Conservation (phyloP, 1,140 invertebrate genomes). For the Papilio dardanus region DNA sequence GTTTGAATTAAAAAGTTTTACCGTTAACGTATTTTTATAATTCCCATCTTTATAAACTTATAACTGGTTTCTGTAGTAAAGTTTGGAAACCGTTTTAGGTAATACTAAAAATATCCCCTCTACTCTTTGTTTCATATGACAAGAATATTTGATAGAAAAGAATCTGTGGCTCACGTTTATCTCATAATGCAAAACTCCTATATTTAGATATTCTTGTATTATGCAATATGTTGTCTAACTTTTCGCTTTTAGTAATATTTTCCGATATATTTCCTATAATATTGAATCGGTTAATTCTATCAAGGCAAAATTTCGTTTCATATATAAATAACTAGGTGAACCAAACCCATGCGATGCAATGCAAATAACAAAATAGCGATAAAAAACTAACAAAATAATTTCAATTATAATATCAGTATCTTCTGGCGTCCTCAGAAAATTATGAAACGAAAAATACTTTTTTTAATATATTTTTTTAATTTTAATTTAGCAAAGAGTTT, state of each 20-base stretch:
- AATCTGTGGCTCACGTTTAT: not conserved
- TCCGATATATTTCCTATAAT: not conserved
- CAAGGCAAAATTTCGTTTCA: not conserved
- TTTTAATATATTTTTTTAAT: too few species aligned
- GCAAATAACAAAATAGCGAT: not conserved
- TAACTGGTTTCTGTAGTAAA: not conserved
- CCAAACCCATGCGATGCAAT: not conserved
- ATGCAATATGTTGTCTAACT: too few species aligned
- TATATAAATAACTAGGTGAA: not conserved
- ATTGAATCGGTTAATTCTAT: not conserved
- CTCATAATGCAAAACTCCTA: not conserved
- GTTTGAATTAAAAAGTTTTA: too few species aligned
- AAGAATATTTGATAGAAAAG: not conserved
- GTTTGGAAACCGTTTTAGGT: not conserved
- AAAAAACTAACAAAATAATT: too few species aligned
- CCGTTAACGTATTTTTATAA: too few species aligned
- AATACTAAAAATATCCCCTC: not conserved
- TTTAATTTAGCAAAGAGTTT: too few species aligned
- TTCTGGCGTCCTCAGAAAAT: too few species aligned
- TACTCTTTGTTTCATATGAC: not conserved
- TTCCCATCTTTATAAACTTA: not conserved
- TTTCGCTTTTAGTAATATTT: too few species aligned
- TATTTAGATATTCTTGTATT: not conserved
- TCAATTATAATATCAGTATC: too few species aligned
- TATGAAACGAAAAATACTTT: too few species aligned